phyloP scores from a whole-genome alignment of 2,888 invertebrate genomes.

The Sthenelais limicola region DNA sequence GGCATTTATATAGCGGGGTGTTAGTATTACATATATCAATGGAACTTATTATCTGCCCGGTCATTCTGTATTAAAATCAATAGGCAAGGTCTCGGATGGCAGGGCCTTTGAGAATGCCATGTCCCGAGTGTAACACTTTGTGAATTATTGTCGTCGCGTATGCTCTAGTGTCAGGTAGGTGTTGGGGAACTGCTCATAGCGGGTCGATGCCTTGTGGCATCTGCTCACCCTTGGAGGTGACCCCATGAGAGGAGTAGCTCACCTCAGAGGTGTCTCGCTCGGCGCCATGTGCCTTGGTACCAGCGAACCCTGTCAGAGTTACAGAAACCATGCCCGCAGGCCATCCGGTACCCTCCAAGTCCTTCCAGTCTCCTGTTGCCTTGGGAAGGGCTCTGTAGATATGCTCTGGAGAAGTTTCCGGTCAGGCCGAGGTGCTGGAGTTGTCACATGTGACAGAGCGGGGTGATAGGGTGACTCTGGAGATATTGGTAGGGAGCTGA shows the following conservation, averaged over 20 bases:
- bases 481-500: conserved; percentile 31
- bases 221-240: too few species aligned
- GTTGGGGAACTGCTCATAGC: conserved; percentile 6
- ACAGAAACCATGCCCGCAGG: conserved; percentile 37
- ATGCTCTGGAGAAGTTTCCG: background rate
- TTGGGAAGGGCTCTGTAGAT: conserved; percentile 3
- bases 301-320: conserved; percentile 35
- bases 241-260: too few species aligned
- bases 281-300: conserved; percentile 23
- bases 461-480: conserved; percentile 34
- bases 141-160: conserved; percentile 35
- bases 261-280: conserved; percentile 17
- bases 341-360: background rate
- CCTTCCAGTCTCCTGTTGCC: background rate
- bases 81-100: too few species aligned
- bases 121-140: conserved; percentile 11
- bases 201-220: background rate
- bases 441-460: conserved; percentile 33
- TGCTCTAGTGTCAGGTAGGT: conserved; percentile 27
- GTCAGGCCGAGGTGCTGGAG: conserved; percentile 5
- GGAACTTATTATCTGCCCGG: too few species aligned
- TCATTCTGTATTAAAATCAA: too few species aligned
- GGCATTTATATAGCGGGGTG: too few species aligned
- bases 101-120: too few species aligned
- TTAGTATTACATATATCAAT: too few species aligned